These are phyloP conservation scores for Synanthedon vespiformis DNA, from an alignment of 2,888 invertebrate species.

Conservation along the genomic window DNA sequence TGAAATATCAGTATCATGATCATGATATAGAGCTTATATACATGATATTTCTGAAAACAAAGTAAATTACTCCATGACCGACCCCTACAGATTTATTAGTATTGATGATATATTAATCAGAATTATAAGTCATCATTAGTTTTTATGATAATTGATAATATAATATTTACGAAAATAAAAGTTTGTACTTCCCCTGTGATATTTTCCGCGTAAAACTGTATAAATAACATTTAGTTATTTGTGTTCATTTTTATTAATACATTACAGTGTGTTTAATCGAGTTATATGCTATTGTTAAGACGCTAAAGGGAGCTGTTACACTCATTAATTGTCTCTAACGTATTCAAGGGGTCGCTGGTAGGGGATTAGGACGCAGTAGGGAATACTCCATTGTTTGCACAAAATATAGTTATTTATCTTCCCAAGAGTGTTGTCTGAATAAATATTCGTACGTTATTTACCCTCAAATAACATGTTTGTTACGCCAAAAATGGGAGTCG, in stretches of 20 bases:
- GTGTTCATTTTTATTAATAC: slow-evolving; percentile 46
- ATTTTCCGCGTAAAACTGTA: neutral
- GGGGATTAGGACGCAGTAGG: slow-evolving; percentile 40
- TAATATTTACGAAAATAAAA: no score
- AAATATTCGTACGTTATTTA: slow-evolving; percentile 18
- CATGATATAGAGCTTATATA: no score
- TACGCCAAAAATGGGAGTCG: slow-evolving; percentile 9
- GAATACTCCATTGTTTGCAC: slow-evolving; percentile 47
- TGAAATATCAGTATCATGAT: no score
- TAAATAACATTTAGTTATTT: slow-evolving; percentile 13
- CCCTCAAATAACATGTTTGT: slow-evolving; percentile 22
- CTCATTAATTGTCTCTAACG: slow-evolving; percentile 60
- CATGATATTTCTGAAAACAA: no score
- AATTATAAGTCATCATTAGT: no score
- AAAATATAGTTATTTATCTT: slow-evolving; percentile 59
- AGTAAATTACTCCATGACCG: no score
- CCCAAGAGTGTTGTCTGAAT: slow-evolving; percentile 27
- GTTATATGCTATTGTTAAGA: slow-evolving; percentile 55
- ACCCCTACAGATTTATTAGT: no score
- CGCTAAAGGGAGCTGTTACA: slow-evolving; percentile 54
- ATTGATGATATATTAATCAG: no score
- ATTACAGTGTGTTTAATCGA: slow-evolving; percentile 44
- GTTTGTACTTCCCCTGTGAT: no score
- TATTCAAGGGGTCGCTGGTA: slow-evolving; percentile 34
- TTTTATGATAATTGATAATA: no score